phyloP scores from a whole-genome alignment of 1,140 invertebrate species.

The Cydia strobilella region DNA sequence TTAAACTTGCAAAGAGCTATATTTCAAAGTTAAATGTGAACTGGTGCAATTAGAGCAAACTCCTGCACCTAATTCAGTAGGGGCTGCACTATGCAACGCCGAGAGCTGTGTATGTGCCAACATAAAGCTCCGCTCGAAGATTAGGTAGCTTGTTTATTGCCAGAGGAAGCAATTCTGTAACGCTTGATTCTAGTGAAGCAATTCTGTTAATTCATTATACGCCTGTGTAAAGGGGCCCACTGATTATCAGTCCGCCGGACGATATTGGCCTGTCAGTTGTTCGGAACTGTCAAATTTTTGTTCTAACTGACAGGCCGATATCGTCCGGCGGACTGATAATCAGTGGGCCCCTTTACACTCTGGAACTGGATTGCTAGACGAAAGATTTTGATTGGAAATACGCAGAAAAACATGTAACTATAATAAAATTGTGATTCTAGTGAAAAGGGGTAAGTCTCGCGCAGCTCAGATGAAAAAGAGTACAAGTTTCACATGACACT shows the following conservation, averaged over 20 bases:
- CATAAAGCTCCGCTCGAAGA: background rate
- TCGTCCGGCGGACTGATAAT: no score
- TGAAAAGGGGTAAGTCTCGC: background rate
- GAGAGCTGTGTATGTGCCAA: background rate
- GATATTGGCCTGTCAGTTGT: no score
- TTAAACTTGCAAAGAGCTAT: conserved; percentile 8
- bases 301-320: no score
- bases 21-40: conserved; percentile 19
- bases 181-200: background rate
- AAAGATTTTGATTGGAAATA: background rate
- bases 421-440: background rate
- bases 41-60: background rate
- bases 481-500: no score
- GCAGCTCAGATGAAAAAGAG: no score
- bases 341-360: no score
- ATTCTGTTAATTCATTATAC: background rate
- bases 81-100: background rate
- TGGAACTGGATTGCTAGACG: background rate
- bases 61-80: conserved; percentile 12
- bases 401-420: background rate
- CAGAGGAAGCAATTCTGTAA: background rate
- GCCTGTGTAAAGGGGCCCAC: no score
- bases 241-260: no score
- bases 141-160: conserved; percentile 16
- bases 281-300: no score